A percentile compares a stretch with the other conserved stretches of the same genome.
Conservation (phyloP, 2,113 vertebrate species). For the Lanius ludovicianus region DNA sequence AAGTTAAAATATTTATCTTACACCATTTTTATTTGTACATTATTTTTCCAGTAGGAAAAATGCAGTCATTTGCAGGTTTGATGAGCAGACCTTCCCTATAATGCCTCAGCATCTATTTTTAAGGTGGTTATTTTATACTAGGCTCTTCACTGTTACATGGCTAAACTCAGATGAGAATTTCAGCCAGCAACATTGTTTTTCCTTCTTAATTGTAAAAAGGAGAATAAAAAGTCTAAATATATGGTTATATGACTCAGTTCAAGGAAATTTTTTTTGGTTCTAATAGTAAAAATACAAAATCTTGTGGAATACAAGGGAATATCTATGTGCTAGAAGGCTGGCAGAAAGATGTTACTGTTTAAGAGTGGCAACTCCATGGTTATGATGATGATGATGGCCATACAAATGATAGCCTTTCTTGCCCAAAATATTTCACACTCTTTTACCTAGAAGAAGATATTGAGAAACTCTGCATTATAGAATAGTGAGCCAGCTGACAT, state of each 20-base stretch:
- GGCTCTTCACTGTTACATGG: not conserved
- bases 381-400: not conserved
- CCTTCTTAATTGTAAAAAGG: not conserved
- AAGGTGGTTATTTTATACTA: not conserved
- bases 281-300: not conserved
- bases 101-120: not conserved
- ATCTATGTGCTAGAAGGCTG: not conserved
- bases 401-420: not conserved
- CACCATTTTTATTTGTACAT: not conserved
- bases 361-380: not conserved
- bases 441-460: not conserved
- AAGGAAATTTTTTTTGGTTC: not conserved
- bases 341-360: not conserved
- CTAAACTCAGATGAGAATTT: not conserved
- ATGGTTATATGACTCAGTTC: not conserved
- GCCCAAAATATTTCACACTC: not conserved
- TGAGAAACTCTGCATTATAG: not conserved
- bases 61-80: fast-evolving
- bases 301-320: not conserved
- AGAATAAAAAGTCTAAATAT: too few relatives aligned
- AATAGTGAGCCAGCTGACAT: not conserved
- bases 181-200: not conserved
- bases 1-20: not conserved
- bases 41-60: not conserved
- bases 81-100: not conserved